phyloP scores from a whole-genome alignment of 2,888 invertebrate species.

The Drosophila limbata region DNA sequence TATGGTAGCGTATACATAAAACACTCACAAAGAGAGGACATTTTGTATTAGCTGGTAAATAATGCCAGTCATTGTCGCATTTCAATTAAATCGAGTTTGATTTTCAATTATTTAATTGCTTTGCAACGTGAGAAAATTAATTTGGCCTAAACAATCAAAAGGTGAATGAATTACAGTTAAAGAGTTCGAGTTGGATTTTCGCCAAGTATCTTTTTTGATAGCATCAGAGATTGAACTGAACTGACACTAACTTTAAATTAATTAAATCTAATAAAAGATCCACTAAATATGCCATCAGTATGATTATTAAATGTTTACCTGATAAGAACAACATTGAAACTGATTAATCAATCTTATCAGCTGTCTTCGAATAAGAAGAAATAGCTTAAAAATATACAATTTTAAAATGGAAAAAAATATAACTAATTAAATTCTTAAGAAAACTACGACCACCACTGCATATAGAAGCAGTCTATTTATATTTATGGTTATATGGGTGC shows the following conservation, averaged over 20 bases:
- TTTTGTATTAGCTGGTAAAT: slow-evolving; percentile 66
- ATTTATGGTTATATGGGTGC: no score
- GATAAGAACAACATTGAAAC: neutral
- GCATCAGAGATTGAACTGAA: neutral
- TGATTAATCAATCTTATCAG: neutral
- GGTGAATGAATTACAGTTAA: slow-evolving; percentile 38
- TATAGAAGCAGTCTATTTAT: neutral
- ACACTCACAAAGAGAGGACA: slow-evolving; percentile 3
- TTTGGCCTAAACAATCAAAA: slow-evolving; percentile 32
- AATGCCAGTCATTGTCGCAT: slow-evolving; percentile 51
- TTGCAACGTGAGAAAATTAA: slow-evolving; percentile 74
- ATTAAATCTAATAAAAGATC: neutral
- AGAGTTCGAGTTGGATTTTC: neutral
- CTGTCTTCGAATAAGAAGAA: no score
- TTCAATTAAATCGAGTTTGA: slow-evolving; percentile 54
- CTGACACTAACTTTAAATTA: neutral
- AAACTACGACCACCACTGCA: no score
- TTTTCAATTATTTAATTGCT: slow-evolving; percentile 71
- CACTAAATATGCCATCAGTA: neutral
- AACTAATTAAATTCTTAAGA: neutral
- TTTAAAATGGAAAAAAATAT: neutral
- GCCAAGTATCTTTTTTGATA: neutral
- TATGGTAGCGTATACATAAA: neutral
- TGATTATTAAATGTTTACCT: neutral
- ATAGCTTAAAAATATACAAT: no score